A percentile compares a stretch with the other conserved stretches of the same genome.
Evolutionary conservation across 1,140 invertebrate genomes (phyloP).

Genomic region (Papilio aristodemus): DNA sequence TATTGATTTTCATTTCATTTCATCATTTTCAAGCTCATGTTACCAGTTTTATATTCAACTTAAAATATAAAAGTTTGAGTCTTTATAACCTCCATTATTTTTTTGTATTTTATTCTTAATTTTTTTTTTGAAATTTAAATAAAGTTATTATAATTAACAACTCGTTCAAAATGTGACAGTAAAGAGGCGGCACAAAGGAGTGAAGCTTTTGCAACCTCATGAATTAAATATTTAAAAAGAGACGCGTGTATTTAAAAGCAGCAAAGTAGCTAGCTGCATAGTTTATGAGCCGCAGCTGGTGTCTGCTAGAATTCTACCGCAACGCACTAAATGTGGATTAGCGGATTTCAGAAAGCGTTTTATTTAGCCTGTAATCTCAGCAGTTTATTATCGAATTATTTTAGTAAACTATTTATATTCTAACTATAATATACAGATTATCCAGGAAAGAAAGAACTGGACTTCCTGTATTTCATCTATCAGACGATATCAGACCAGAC

Average conservation of each 20-base stretch:
- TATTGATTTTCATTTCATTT: too few relatives aligned
- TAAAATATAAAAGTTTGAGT: too few relatives aligned
- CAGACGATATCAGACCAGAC: too few relatives aligned
- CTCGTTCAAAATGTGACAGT: not conserved
- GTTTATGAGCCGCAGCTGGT: constrained; percentile 15
- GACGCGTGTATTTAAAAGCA: constrained; percentile 18
- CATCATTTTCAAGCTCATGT: too few relatives aligned
- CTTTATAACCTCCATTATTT: too few relatives aligned
- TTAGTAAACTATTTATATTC: too few relatives aligned
- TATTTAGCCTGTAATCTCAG: not conserved
- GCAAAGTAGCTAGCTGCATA: constrained; percentile 12
- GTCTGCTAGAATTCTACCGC: constrained; percentile 3
- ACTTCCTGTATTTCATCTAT: too few relatives aligned
- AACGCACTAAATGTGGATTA: constrained; percentile 10
- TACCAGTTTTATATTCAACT: too few relatives aligned
- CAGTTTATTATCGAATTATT: not conserved
- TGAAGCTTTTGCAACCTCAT: constrained; percentile 12
- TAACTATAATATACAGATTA: too few relatives aligned
- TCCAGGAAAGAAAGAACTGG: too few relatives aligned
- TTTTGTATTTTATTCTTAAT: too few relatives aligned
- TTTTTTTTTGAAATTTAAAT: not conserved
- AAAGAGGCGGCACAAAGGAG: not conserved
- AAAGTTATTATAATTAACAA: not conserved
- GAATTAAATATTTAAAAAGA: constrained; percentile 22
- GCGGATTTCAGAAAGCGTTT: not conserved